A percentile compares a stretch with the other conserved stretches of the same genome.
phyloP scores from a whole-genome alignment of 2,888 invertebrate genomes.

The Ochropleura leucogaster region DNA sequence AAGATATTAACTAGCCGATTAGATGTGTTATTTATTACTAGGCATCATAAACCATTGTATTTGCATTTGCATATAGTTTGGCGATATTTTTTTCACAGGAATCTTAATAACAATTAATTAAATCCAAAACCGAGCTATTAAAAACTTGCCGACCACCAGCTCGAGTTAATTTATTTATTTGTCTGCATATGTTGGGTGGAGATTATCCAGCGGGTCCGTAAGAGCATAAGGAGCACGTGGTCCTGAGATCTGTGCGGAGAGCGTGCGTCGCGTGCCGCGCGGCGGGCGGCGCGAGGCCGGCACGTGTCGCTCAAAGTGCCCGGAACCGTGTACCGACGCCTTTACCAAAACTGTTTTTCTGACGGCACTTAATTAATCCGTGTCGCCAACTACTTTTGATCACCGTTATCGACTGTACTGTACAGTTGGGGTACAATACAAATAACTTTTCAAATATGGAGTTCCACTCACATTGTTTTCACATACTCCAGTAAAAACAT shows the following conservation, averaged over 20 bases:
- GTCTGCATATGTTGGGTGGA: constrained; percentile 81
- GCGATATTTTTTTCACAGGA: constrained; percentile 80
- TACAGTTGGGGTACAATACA: neutral
- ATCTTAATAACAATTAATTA: constrained; percentile 72
- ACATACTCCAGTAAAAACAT: no score
- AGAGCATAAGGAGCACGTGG: constrained; percentile 66
- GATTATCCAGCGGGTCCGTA: constrained; percentile 80
- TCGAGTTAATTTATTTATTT: constrained; percentile 89
- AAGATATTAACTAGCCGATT: neutral
- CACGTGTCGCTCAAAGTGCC: constrained; percentile 82
- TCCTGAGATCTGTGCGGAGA: constrained; percentile 66
- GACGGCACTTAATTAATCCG: constrained; percentile 88
- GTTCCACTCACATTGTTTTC: neutral
- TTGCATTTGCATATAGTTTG: constrained; percentile 3
- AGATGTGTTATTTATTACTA: neutral
- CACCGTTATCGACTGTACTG: constrained; percentile 44
- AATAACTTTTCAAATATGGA: constrained; percentile 4
- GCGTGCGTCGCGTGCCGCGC: constrained; percentile 49
- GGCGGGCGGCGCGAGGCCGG: constrained; percentile 66
- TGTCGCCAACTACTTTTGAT: constrained; percentile 74
- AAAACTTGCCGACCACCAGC: constrained; percentile 70
- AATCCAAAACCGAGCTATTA: constrained; percentile 73
- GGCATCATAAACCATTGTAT: neutral
- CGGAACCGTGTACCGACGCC: constrained; percentile 83
- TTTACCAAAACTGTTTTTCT: constrained; percentile 82